These are phyloP conservation scores for Cryptoprocta ferox DNA, from an alignment of 2,797 vertebrate species.

Conservation along the genomic window DNA sequence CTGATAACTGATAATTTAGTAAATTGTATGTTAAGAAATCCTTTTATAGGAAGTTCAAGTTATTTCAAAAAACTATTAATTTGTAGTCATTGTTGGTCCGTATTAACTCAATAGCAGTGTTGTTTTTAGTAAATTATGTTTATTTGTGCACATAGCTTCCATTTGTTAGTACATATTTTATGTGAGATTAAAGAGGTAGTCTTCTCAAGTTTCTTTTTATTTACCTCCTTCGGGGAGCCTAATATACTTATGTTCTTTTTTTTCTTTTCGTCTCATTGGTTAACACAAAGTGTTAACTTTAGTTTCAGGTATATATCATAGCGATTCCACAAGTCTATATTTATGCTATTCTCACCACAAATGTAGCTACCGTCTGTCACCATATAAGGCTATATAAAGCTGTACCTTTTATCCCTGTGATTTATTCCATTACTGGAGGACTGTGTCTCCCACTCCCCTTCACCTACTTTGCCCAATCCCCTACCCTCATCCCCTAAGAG, in stretches of 20 bases:
- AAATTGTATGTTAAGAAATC: conserved; percentile 2
- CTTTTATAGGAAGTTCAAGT: not conserved
- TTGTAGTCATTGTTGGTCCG: not conserved
- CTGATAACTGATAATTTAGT: not conserved
- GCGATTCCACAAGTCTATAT: not conserved
- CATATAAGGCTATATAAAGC: not conserved
- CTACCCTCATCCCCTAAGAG: not conserved
- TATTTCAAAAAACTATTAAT: conserved; percentile 2
- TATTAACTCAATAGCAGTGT: not conserved
- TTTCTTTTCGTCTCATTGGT: not conserved
- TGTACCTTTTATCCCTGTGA: not conserved
- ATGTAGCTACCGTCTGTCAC: not conserved
- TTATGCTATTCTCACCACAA: not conserved
- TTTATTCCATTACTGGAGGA: not conserved
- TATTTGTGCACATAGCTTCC: not conserved
- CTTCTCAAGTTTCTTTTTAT: not conserved
- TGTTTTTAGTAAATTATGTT: not conserved
- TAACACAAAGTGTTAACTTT: not conserved
- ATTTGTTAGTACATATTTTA: not conserved
- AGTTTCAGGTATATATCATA: not conserved
- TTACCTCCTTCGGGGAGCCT: not conserved
- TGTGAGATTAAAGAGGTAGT: not conserved
- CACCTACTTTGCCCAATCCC: not conserved
- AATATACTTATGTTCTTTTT: not conserved
- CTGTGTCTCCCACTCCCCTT: not conserved